Percentiles rank a stretch among this genome's conserved stretches.
Conservation (phyloP, 2,888 invertebrate genomes). For the Zeuzera pyrina region DNA sequence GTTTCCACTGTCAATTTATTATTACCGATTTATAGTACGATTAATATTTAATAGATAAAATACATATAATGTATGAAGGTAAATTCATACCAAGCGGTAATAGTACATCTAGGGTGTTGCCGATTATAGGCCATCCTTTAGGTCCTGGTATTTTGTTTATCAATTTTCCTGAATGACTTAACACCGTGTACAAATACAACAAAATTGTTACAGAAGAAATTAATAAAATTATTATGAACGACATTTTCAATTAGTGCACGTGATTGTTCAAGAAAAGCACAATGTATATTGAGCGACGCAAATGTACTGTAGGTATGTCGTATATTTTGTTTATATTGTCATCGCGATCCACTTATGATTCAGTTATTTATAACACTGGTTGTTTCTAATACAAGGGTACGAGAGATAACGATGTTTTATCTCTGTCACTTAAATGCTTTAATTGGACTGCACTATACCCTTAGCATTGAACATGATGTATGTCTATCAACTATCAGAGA, state of each 20-base stretch:
- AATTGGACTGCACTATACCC: background rate
- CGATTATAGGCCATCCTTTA: conserved; percentile 25
- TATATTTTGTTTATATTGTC: too few species aligned
- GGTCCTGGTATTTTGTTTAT: conserved; percentile 38
- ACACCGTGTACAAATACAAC: conserved; percentile 8
- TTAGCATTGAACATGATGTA: too few species aligned
- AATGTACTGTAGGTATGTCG: too few species aligned
- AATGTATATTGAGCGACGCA: too few species aligned
- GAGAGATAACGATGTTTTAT: background rate
- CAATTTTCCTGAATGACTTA: conserved; percentile 15
- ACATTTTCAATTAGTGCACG: too few species aligned
- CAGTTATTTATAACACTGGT: background rate
- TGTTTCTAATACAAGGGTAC: background rate
- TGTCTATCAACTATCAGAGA: too few species aligned
- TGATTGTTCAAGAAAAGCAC: too few species aligned
- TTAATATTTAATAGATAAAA: too few species aligned
- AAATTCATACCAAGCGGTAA: conserved; percentile 20
- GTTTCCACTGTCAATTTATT: too few species aligned
- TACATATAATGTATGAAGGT: background rate
- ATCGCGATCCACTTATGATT: background rate
- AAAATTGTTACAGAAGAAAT: background rate
- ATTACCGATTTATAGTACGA: too few species aligned
- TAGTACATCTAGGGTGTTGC: conserved; percentile 24
- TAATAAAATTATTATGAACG: background rate
- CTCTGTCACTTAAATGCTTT: background rate